These are phyloP conservation scores for Gymnosoma rotundatum DNA, from an alignment of 2,888 invertebrate species.

Conservation along the genomic window DNA sequence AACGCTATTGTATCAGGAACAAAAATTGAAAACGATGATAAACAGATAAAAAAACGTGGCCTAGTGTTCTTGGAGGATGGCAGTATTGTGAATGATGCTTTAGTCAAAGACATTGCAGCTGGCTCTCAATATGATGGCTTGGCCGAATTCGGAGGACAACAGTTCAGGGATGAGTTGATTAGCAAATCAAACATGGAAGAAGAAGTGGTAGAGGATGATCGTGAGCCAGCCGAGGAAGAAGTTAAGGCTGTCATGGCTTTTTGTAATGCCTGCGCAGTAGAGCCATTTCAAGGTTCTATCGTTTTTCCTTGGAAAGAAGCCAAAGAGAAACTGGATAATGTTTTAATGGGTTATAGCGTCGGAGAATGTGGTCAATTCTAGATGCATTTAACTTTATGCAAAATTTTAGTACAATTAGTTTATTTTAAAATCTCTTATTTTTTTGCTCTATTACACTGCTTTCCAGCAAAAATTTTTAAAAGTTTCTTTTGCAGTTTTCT, in stretches of 20 bases:
- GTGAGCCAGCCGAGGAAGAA: slow-evolving; percentile 92
- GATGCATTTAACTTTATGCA: slow-evolving; percentile 24
- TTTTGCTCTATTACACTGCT: neutral
- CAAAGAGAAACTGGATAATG: slow-evolving; percentile 77
- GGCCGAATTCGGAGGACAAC: slow-evolving; percentile 87
- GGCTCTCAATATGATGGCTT: slow-evolving; percentile 83
- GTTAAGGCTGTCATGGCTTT: slow-evolving; percentile 90
- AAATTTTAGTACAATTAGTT: slow-evolving; percentile 42
- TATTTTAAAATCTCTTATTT: slow-evolving; percentile 21
- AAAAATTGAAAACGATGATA: slow-evolving; percentile 45
- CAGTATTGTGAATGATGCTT: slow-evolving; percentile 85
- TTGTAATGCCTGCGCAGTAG: slow-evolving; percentile 88
- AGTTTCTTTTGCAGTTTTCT: no score
- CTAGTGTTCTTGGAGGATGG: slow-evolving; percentile 87
- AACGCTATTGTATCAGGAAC: slow-evolving; percentile 58
- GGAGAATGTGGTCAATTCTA: slow-evolving; percentile 81
- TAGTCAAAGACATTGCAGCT: slow-evolving; percentile 74
- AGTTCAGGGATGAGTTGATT: slow-evolving; percentile 85
- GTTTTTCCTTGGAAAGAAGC: slow-evolving; percentile 89
- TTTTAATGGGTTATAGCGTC: slow-evolving; percentile 80
- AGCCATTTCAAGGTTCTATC: slow-evolving; percentile 91
- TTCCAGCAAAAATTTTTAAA: no score
- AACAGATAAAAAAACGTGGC: slow-evolving; percentile 85
- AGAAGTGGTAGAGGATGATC: slow-evolving; percentile 85
- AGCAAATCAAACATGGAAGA: slow-evolving; percentile 79